These are phyloP conservation scores for Lycaon pictus DNA, from an alignment of 2,113 vertebrate genomes.

Conservation along the genomic window DNA sequence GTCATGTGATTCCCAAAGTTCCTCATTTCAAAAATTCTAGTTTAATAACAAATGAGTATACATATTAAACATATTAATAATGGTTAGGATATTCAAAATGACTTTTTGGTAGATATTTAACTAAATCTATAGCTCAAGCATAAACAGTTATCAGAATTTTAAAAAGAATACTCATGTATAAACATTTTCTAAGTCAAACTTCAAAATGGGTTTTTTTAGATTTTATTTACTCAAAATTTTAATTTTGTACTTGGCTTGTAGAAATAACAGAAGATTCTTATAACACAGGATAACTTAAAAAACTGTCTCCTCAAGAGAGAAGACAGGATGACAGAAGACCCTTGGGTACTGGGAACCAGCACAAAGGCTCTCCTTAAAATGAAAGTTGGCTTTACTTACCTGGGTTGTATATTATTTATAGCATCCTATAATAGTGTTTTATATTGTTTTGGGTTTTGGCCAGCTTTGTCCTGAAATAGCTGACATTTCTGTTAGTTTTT, in stretches of 20 bases:
- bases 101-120: background rate
- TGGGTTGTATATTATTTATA: background rate
- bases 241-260: background rate
- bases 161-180: background rate
- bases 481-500: conserved; percentile 50
- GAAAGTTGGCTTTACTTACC: background rate
- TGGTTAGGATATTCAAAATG: background rate
- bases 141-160: background rate
- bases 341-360: background rate
- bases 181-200: conserved; percentile 17
- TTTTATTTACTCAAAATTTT: conserved; percentile 35
- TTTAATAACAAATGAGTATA: conserved; percentile 13
- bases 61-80: background rate
- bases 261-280: conserved; percentile 14
- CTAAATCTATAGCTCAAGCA: background rate
- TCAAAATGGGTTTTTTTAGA: conserved; percentile 28
- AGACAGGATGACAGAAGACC: background rate
- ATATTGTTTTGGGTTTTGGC: background rate
- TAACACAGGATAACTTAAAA: background rate
- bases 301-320: background rate
- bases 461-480: background rate
- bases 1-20: conserved; percentile 20
- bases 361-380: background rate
- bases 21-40: background rate
- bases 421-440: background rate